Percentiles rank a stretch among this genome's conserved stretches.
Evolutionary conservation across 2,113 vertebrate species (phyloP).

Genomic region (Lagopus leucura): DNA sequence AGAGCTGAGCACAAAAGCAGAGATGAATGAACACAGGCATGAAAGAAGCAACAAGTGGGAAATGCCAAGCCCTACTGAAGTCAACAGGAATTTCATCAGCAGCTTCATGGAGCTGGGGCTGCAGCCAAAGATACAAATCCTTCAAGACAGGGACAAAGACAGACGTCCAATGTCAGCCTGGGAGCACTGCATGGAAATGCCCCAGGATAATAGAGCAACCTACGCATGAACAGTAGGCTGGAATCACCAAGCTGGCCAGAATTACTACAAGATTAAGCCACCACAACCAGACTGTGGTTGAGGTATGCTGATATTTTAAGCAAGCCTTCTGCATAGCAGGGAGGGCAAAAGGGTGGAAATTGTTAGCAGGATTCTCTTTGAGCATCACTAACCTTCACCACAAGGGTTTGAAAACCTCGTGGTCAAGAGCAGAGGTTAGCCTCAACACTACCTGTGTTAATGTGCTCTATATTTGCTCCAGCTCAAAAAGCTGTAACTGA

Average conservation of each 20-base stretch:
- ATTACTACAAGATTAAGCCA: not conserved
- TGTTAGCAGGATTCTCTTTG: not conserved
- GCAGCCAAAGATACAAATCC: not conserved
- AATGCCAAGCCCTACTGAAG: not conserved
- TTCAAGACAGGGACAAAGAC: slow-evolving; percentile 47
- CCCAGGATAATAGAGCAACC: slow-evolving; percentile 3
- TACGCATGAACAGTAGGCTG: not conserved
- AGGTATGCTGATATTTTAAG: slow-evolving; percentile 14
- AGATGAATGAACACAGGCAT: not conserved
- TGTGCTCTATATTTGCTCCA: not conserved
- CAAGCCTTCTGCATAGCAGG: not conserved
- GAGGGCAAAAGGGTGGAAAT: not conserved
- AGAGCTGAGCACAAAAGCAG: not conserved
- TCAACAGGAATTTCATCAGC: not conserved
- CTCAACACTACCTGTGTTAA: not conserved
- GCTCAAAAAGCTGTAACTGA: not conserved
- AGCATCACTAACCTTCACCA: not conserved
- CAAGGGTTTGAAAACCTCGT: not conserved
- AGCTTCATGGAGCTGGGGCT: not conserved
- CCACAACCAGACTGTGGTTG: slow-evolving; percentile 1
- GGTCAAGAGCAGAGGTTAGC: not conserved
- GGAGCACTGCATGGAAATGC: not conserved
- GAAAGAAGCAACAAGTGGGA: accelerated
- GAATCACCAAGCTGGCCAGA: slow-evolving; percentile 44
- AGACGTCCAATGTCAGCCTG: not conserved